phyloP scores from a whole-genome alignment of 2,113 vertebrate genomes.

The Eudyptes chrysolophus region DNA sequence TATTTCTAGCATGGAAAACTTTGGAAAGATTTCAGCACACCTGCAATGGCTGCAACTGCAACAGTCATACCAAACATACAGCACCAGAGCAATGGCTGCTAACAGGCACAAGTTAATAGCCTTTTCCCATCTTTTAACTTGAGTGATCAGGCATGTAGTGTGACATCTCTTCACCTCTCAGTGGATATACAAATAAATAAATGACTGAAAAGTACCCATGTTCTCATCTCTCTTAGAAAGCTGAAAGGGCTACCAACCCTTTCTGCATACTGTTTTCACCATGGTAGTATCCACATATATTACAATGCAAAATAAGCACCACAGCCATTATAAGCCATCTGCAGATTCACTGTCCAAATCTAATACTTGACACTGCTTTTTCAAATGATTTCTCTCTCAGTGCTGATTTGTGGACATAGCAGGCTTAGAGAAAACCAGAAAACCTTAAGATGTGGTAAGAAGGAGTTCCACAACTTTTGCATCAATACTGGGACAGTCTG shows the following conservation, averaged over 20 bases:
- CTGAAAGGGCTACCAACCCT: neutral
- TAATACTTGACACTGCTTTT: neutral
- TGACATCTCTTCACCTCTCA: neutral
- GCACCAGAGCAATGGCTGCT: neutral
- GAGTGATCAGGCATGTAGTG: neutral
- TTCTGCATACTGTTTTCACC: neutral
- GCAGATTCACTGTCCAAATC: neutral
- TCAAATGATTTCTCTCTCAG: neutral
- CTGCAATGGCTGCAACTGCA: neutral
- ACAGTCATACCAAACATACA: neutral
- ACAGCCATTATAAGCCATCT: neutral
- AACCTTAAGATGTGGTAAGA: neutral
- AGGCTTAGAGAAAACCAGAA: neutral
- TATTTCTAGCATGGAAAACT: neutral
- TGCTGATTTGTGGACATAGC: neutral
- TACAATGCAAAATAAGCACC: neutral
- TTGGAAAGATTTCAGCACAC: neutral
- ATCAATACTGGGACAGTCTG: neutral
- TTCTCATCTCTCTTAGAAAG: neutral
- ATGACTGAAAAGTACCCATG: neutral
- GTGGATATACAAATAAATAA: neutral
- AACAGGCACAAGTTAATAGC: accelerated
- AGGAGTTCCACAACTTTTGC: neutral
- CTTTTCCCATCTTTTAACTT: neutral
- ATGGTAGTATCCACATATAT: neutral